Base-by-base conservation (phyloP, 1,140 invertebrate genomes). In the Oryctes rhinoceros region DNA sequence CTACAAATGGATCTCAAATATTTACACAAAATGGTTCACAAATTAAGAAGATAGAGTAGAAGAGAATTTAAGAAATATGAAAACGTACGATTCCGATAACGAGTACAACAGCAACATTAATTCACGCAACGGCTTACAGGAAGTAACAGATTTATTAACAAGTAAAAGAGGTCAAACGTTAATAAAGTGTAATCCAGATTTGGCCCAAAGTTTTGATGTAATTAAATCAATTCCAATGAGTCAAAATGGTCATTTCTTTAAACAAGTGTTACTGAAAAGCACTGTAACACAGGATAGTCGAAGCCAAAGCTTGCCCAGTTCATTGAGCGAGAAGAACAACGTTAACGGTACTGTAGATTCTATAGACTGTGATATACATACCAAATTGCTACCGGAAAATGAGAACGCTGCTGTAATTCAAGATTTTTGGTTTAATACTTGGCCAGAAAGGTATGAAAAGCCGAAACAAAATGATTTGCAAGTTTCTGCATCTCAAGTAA, bases 361-460 rank as follows among this genome's bases (percentile, higher is more conserved):
- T 78, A 49, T 37, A 47, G 82, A 83, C 49, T 80, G 13, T 53
- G 81, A 83, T 81, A 83, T 78, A 30, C 67, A 83, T 67, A 78
- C 80, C 13, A 83, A 81, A 79, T 53, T 84, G 53, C 67, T 83
- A 47, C n/a, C 49, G 30, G 81, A 84, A 67, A 67, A 78, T 74
- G 82, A 81, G n/a, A 49, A 49, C 13, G 81, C 82, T 18, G 82
- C 82, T 30, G n/a, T 76, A 47, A 71, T 80, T 44, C 80, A 81
- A 48, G 83, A 83, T 35, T 62, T 78, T 10, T 88, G 87, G 87
- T 88, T 87, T 80, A 87, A 87, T 81, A 87, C 87, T n/a, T 88
- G 87, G 87, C 87, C 87, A 13, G 87, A 88, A 84, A 80, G 85
- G 82, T 86, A 75, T 83, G 86, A 87, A 71, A 87, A 87, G 80